Conservation (phyloP, 2,888 invertebrate species). For the Drosophila neutralis region DNA sequence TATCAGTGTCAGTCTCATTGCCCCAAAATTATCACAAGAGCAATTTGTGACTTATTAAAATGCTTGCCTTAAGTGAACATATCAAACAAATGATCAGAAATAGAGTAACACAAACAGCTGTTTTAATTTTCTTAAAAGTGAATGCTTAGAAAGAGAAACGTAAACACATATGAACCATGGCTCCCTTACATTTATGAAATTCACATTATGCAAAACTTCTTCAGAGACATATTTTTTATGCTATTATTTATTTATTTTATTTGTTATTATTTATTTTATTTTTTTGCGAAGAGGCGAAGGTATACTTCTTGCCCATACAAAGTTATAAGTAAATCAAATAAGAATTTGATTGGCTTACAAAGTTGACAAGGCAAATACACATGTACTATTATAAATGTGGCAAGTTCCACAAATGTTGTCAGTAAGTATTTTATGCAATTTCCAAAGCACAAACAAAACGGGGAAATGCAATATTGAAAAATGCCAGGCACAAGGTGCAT, state of each 20-base stretch:
- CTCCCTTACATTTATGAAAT: no score
- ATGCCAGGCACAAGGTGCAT: slow-evolving; percentile 9
- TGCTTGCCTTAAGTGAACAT: background rate
- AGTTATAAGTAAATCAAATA: slow-evolving; percentile 26
- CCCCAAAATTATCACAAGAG: background rate
- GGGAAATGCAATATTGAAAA: slow-evolving; percentile 29
- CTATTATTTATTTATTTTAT: background rate
- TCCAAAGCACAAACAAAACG: slow-evolving; percentile 32
- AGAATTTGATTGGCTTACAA: slow-evolving; percentile 52
- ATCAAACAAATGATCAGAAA: background rate
- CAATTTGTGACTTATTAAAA: background rate
- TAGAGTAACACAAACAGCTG: background rate
- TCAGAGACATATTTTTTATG: background rate
- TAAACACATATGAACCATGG: no score
- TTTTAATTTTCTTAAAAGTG: background rate
- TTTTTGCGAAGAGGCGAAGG: background rate
- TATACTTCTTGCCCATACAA: background rate
- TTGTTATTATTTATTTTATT: background rate
- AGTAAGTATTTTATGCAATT: slow-evolving; percentile 15
- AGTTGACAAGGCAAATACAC: slow-evolving; percentile 19
- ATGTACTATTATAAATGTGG: slow-evolving; percentile 26
- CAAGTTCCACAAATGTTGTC: slow-evolving; percentile 1
- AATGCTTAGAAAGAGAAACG: background rate
- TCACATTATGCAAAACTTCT: no score
- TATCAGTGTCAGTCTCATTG: background rate